Percentiles rank a stretch among this genome's conserved stretches.
phyloP scores from a whole-genome alignment of 1,140 invertebrate genomes.

The Pseudomyrmex dendroicus region DNA sequence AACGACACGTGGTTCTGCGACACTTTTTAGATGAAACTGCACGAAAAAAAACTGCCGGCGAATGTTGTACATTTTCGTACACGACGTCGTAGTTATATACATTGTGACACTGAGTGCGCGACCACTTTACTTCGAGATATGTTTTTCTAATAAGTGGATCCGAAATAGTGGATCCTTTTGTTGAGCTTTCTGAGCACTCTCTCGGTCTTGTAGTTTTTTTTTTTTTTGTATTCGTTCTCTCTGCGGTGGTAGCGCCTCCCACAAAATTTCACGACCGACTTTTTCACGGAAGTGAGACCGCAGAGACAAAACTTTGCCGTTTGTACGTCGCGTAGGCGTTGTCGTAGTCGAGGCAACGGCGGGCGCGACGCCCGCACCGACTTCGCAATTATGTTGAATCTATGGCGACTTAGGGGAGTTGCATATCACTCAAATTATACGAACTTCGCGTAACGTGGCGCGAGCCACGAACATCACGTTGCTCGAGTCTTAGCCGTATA shows the following conservation, averaged over 20 bases:
- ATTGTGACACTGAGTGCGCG: not conserved
- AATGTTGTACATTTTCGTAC: not conserved
- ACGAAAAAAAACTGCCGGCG: not conserved
- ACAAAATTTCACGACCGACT: conserved; percentile 24
- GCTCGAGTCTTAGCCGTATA: conserved; percentile 27
- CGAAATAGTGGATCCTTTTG: conserved; percentile 2
- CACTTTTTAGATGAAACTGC: not conserved
- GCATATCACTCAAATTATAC: conserved; percentile 74
- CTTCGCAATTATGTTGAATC: conserved; percentile 74
- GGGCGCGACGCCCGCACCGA: conserved; percentile 25
- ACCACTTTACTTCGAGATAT: not conserved
- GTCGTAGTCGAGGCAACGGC: conserved; percentile 7
- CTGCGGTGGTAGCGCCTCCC: not conserved
- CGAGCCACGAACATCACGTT: conserved; percentile 57
- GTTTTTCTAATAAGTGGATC: conserved; percentile 54
- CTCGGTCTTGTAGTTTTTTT: conserved; percentile 54
- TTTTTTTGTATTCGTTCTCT: not conserved
- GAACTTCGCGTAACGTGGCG: conserved; percentile 68
- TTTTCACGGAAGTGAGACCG: not conserved
- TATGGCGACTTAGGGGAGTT: conserved; percentile 71
- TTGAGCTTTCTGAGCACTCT: not conserved
- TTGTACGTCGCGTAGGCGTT: not conserved
- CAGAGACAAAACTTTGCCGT: conserved; percentile 59
- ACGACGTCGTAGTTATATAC: not conserved
- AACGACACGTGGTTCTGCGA: not conserved